Evolutionary conservation across 2,797 vertebrate species (phyloP).

Genomic region (Sebastes aleutianus): DNA sequence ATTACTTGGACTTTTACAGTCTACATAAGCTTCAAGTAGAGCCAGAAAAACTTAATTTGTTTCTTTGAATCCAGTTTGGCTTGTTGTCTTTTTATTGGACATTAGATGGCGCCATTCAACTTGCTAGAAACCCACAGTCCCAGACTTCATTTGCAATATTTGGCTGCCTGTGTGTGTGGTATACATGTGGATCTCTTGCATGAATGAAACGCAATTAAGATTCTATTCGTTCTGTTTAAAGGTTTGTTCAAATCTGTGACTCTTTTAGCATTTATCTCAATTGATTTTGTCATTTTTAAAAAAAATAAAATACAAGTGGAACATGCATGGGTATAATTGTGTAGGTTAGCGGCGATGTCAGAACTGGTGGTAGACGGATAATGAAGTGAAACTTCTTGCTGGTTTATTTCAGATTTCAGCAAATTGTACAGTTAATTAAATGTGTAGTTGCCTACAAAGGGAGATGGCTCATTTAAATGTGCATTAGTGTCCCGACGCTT

Average conservation of each 20-base stretch:
- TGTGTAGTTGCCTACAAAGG: background rate
- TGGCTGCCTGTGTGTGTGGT: constrained; percentile 46
- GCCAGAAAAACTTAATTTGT: constrained; percentile 28
- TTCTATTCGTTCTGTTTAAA: constrained; percentile 46
- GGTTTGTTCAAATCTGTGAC: constrained; percentile 32
- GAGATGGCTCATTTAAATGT: background rate
- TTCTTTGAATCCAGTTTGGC: constrained; percentile 32
- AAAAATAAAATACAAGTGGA: background rate
- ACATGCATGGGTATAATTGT: background rate
- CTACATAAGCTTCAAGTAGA: constrained; percentile 36
- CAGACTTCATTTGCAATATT: constrained; percentile 22
- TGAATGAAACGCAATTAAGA: constrained; percentile 58
- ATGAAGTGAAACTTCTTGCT: constrained; percentile 38
- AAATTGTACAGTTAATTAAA: constrained; percentile 13
- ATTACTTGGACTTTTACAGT: constrained; percentile 52
- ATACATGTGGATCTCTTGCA: constrained; percentile 44
- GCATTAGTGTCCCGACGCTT: background rate
- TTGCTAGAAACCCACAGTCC: constrained; percentile 59
- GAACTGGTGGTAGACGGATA: constrained; percentile 2
- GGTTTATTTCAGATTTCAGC: constrained; percentile 24
- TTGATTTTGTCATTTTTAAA: constrained; percentile 29
- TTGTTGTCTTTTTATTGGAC: constrained; percentile 45
- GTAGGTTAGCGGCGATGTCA: background rate
- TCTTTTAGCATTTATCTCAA: constrained; percentile 31
- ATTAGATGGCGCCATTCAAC: constrained; percentile 82